Evolutionary conservation across 1,140 invertebrate species (phyloP).

Genomic region (Zelostemma sp.): DNA sequence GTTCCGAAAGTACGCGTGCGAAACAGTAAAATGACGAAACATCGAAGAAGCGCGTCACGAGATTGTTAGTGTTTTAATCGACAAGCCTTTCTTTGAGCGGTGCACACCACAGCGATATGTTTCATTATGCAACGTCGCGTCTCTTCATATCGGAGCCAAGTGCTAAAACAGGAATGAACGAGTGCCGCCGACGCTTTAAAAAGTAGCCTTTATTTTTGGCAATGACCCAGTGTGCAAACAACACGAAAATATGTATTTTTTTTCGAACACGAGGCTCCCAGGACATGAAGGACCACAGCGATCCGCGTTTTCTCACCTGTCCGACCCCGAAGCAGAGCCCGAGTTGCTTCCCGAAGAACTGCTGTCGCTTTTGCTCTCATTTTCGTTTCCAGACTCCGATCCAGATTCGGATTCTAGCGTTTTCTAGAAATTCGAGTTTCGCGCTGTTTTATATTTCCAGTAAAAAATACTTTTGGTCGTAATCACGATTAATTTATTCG

Average conservation of each 20-base stretch:
- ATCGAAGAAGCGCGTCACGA: constrained; percentile 2
- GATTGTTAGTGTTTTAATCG: constrained; percentile 42
- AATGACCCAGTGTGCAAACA: constrained; percentile 24
- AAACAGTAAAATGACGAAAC: too few relatives aligned
- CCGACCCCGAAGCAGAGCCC: constrained; percentile 73
- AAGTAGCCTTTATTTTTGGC: constrained; percentile 42
- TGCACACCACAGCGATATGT: constrained; percentile 38
- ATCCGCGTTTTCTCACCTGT: constrained; percentile 50
- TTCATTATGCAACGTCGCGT: constrained; percentile 38
- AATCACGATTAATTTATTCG: too few relatives aligned
- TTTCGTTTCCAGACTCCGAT: constrained; percentile 76
- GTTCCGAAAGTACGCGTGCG: too few relatives aligned
- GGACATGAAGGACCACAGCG: background rate
- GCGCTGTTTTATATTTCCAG: constrained; percentile 44
- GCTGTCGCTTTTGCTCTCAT: constrained; percentile 74
- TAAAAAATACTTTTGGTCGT: background rate
- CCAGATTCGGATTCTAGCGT: constrained; percentile 75
- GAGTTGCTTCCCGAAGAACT: constrained; percentile 74
- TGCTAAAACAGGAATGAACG: constrained; percentile 47
- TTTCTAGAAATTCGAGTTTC: constrained; percentile 62
- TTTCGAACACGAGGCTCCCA: background rate
- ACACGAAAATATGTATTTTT: constrained; percentile 10
- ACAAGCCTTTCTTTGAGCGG: constrained; percentile 23
- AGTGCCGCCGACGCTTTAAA: constrained; percentile 33
- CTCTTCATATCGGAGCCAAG: constrained; percentile 45